These are phyloP conservation scores for Eulithis prunata DNA, from an alignment of 2,888 invertebrate genomes.

Conservation along the genomic window DNA sequence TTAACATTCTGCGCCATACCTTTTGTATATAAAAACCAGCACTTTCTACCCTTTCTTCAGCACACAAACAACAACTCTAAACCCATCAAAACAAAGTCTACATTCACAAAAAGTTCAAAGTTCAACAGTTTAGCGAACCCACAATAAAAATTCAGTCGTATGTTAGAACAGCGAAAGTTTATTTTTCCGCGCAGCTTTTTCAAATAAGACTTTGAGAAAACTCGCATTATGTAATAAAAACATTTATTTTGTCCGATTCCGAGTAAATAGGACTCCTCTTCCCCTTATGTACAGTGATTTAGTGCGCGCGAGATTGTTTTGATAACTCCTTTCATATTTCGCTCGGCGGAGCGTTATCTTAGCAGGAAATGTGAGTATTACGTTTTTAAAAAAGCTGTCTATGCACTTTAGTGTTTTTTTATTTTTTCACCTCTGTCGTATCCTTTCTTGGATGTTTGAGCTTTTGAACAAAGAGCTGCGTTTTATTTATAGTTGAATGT, in stretches of 20 bases:
- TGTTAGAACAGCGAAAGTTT: slow-evolving; percentile 41
- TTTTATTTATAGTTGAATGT: slow-evolving; percentile 35
- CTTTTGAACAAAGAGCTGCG: slow-evolving; percentile 47
- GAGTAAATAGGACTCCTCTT: slow-evolving; percentile 80
- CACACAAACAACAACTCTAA: slow-evolving; percentile 55
- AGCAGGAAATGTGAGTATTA: slow-evolving; percentile 74
- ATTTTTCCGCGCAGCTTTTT: slow-evolving; percentile 42
- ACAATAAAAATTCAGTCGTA: slow-evolving; percentile 54
- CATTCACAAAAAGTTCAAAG: slow-evolving; percentile 38
- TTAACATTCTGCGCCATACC: slow-evolving; percentile 80
- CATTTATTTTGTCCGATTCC: slow-evolving; percentile 83
- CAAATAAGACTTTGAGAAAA: slow-evolving; percentile 76
- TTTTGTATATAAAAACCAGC: slow-evolving; percentile 73
- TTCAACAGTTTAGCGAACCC: slow-evolving; percentile 37
- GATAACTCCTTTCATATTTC: slow-evolving; percentile 82
- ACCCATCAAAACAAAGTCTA: slow-evolving; percentile 39
- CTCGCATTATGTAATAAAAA: slow-evolving; percentile 83
- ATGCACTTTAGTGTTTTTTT: slow-evolving; percentile 47
- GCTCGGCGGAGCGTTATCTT: slow-evolving; percentile 78
- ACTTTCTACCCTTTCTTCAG: slow-evolving; percentile 53
- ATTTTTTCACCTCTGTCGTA: slow-evolving; percentile 52
- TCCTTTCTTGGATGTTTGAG: slow-evolving; percentile 52
- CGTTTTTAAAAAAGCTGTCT: slow-evolving; percentile 62
- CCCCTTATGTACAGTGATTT: slow-evolving; percentile 83
- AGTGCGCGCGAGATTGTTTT: slow-evolving; percentile 82